These are phyloP conservation scores for Noctua comes DNA, from an alignment of 2,888 invertebrate species.

Conservation along the genomic window DNA sequence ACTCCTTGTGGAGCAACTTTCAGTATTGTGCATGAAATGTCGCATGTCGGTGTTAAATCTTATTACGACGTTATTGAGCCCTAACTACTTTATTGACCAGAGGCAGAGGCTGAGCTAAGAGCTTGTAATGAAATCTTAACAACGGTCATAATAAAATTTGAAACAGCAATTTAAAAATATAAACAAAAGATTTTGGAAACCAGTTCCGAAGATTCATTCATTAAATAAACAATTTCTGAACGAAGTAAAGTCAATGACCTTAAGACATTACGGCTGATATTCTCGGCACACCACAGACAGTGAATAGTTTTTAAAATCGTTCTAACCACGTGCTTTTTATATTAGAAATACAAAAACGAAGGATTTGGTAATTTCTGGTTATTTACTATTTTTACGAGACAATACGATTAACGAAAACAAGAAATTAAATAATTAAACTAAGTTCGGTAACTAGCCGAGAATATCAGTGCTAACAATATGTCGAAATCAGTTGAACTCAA, in stretches of 20 bases:
- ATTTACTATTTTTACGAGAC: no score
- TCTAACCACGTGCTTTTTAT: no score
- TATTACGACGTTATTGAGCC: neutral
- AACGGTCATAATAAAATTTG: conserved; percentile 3
- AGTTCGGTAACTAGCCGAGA: conserved; percentile 29
- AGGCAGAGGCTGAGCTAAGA: neutral
- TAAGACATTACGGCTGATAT: conserved; percentile 20
- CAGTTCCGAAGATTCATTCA: conserved; percentile 7
- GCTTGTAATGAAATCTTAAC: neutral
- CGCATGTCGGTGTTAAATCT: neutral
- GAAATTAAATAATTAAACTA: neutral
- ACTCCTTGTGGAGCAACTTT: no score
- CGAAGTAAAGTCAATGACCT: conserved; percentile 50
- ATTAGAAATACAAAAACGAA: neutral
- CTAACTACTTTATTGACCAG: neutral
- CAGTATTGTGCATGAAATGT: no score
- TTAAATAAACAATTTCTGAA: conserved; percentile 34
- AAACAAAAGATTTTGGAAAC: conserved; percentile 8
- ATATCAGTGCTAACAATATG: conserved; percentile 44
- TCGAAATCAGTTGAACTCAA: conserved; percentile 60
- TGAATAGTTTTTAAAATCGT: neutral
- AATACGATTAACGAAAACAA: neutral
- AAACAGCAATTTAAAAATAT: neutral
- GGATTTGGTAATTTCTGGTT: no score
- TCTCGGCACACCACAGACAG: conserved; percentile 21